Percentiles rank a stretch among this genome's conserved stretches.
Conservation (phyloP, 2,888 invertebrate genomes). For the Acleris literana region DNA sequence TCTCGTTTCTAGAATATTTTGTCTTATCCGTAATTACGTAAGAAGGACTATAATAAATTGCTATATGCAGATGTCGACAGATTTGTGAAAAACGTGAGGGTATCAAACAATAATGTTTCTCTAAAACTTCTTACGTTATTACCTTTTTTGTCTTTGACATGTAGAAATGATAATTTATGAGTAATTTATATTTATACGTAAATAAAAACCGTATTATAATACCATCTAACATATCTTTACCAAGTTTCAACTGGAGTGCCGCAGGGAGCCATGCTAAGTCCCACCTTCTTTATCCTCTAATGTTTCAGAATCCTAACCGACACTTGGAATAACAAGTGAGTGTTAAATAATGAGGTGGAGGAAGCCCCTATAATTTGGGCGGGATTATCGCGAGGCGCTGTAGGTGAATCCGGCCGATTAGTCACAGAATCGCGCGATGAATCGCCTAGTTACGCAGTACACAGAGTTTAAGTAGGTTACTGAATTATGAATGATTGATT, state of each 20-base stretch:
- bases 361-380: conserved; percentile 75
- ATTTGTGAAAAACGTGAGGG: too few relatives aligned
- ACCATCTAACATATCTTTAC: neutral
- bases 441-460: conserved; percentile 43
- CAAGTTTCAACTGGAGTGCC: neutral
- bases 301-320: conserved; percentile 40
- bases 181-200: too few relatives aligned
- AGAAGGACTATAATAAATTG: too few relatives aligned
- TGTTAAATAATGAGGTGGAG: conserved; percentile 70
- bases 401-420: conserved; percentile 78
- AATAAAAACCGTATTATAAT: too few relatives aligned
- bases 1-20: too few relatives aligned
- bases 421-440: conserved; percentile 78
- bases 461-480: neutral
- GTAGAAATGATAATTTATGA: too few relatives aligned
- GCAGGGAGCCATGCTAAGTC: neutral
- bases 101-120: too few relatives aligned
- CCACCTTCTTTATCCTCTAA: neutral
- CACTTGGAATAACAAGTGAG: conserved; percentile 54
- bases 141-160: too few relatives aligned
- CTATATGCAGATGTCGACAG: too few relatives aligned
- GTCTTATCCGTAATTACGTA: too few relatives aligned
- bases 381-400: conserved; percentile 77
- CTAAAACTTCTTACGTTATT: too few relatives aligned
- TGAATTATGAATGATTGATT: too few relatives aligned